A percentile compares a stretch with the other conserved stretches of the same genome.
These are phyloP conservation scores for Apis dorsata DNA, from an alignment of 1,140 invertebrate species.

Conservation along the genomic window DNA sequence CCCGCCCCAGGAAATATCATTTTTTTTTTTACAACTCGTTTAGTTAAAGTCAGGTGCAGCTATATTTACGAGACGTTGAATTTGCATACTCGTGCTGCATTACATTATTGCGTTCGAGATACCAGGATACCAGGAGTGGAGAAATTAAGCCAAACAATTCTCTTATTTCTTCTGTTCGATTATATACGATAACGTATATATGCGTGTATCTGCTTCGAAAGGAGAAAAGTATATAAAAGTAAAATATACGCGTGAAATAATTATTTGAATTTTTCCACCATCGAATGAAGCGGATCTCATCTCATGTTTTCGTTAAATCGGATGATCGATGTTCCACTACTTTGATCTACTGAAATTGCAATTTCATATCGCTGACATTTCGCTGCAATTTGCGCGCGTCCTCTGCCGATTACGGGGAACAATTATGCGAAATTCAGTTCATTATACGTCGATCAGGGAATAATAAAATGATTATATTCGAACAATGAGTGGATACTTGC, in stretches of 20 bases:
- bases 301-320: neutral
- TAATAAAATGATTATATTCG: constrained; percentile 1
- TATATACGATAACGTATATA: too few species aligned
- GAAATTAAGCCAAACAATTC: too few species aligned
- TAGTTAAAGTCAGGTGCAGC: too few species aligned
- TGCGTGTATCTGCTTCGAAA: too few species aligned
- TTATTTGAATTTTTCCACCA: too few species aligned
- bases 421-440: neutral
- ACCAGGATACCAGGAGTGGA: too few species aligned
- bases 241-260: too few species aligned
- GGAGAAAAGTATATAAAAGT: too few species aligned
- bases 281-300: neutral
- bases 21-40: neutral
- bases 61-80: neutral
- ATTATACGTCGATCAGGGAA: neutral
- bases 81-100: neutral
- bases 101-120: too few species aligned
- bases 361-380: neutral
- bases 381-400: neutral
- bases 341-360: neutral
- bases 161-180: too few species aligned
- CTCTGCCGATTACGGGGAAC: constrained; percentile 4
- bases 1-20: neutral
- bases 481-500: neutral
- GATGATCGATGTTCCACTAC: neutral